Conservation (phyloP, 2,113 vertebrate species). For the Thryonomys swinderianus region DNA sequence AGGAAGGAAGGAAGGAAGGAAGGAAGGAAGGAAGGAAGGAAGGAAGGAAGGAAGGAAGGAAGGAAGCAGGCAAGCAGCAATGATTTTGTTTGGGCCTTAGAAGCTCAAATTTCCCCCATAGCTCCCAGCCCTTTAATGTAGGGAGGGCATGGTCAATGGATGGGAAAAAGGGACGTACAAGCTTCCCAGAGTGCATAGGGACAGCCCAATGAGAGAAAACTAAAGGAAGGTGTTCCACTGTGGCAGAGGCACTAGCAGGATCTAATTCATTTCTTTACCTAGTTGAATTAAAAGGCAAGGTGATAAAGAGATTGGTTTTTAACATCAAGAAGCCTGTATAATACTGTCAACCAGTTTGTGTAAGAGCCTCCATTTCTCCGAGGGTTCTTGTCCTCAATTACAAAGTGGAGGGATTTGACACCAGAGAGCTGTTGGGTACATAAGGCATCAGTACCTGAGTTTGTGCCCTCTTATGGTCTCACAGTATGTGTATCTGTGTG, state of each 20-base stretch:
- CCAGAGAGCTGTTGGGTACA: neutral
- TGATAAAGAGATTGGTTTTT: neutral
- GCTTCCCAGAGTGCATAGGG: neutral
- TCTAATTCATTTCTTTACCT: neutral
- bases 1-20: no score
- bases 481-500: neutral
- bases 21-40: no score
- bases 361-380: neutral
- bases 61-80: neutral
- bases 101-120: neutral
- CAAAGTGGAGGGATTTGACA: neutral
- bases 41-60: no score
- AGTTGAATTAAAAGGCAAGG: neutral
- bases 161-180: neutral
- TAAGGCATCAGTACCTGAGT: neutral
- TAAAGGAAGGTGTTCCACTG: neutral
- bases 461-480: neutral
- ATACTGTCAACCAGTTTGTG: neutral
- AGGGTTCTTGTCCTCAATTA: neutral
- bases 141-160: neutral
- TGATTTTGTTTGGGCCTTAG: conserved; percentile 42
- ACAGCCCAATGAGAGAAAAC: neutral
- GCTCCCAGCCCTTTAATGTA: neutral
- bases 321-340: neutral
- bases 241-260: neutral